Evolutionary conservation across 35 echinoderm and acorn worm species (phyloP).

Genomic region (Chiridota heheva): DNA sequence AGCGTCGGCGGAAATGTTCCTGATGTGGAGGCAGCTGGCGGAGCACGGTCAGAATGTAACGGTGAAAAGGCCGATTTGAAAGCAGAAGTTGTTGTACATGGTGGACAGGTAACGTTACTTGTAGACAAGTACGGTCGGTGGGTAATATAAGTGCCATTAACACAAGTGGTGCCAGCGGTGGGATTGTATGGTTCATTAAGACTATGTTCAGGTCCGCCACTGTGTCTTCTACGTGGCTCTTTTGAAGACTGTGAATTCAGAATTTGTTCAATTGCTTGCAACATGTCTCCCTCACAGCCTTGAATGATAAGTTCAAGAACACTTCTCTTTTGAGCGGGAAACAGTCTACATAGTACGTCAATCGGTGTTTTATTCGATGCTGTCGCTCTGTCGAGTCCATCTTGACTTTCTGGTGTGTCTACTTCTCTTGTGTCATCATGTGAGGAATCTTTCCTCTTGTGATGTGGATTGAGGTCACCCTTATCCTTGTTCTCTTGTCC

Average conservation of each 20-base stretch:
- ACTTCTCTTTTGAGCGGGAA: conserved; percentile 86
- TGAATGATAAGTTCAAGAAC: conserved; percentile 91
- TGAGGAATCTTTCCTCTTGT: neutral
- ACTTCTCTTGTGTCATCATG: conserved; percentile 1
- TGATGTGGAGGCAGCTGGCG: conserved; percentile 52
- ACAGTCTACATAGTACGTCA: conserved; percentile 77
- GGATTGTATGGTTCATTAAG: conserved; percentile 19
- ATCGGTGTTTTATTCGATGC: conserved; percentile 60
- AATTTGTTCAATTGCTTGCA: conserved; percentile 96
- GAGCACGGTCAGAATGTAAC: conserved; percentile 60
- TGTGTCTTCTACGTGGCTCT: neutral
- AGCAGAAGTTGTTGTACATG: conserved; percentile 61
- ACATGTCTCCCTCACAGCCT: conserved; percentile 87
- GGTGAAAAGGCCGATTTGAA: conserved; percentile 98
- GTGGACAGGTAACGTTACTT: conserved; percentile 43
- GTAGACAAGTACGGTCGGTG: conserved; percentile 87
- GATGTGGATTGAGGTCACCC: neutral
- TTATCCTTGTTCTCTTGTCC: conserved; percentile 1
- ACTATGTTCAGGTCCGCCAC: conserved; percentile 7
- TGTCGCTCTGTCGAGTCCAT: conserved; percentile 8
- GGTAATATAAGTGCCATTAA: conserved; percentile 69
- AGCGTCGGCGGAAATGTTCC: conserved; percentile 61
- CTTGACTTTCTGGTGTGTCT: neutral
- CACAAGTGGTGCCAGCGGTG: conserved; percentile 57
- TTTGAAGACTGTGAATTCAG: conserved; percentile 54